phyloP scores from a whole-genome alignment of 2,797 vertebrate species.

The Cryptoblepharus egeriae region DNA sequence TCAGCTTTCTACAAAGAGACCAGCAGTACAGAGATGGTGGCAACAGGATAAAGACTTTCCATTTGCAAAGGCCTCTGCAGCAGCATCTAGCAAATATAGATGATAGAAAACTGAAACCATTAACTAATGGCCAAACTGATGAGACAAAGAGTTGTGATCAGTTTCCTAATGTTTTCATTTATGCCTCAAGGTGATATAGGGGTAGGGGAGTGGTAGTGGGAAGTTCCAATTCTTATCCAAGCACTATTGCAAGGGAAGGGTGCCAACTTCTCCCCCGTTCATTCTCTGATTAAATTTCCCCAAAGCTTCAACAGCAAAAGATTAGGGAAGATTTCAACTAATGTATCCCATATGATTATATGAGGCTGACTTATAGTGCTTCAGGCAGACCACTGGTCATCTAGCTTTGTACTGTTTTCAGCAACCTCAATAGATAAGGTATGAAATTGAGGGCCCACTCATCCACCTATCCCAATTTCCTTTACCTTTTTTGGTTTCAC shows the following conservation, averaged over 20 bases:
- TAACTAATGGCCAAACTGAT: not conserved
- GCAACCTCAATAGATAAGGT: no score
- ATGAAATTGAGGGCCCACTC: no score
- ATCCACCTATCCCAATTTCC: no score
- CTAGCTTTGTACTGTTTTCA: no score
- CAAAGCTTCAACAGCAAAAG: not conserved
- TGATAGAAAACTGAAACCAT: slow-evolving; percentile 66
- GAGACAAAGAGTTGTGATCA: not conserved
- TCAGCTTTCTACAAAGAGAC: slow-evolving; percentile 29
- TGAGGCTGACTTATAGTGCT: no score
- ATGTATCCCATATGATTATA: no score
- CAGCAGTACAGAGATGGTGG: slow-evolving; percentile 6
- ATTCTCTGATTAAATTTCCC: not conserved
- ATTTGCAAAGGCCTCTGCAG: slow-evolving; percentile 58
- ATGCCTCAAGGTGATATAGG: not conserved
- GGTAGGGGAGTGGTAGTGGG: no score
- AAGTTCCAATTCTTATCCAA: not conserved
- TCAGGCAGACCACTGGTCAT: no score
- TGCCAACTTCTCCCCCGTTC: not conserved
- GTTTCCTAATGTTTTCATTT: not conserved
- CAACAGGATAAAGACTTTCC: slow-evolving; percentile 46
- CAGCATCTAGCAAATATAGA: slow-evolving; percentile 71
- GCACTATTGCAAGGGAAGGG: not conserved
- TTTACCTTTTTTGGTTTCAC: no score
- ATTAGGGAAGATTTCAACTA: no score